Evolutionary conservation across 2,797 vertebrate species (phyloP), one percentile per base, ranked within the genome.

Genomic region (Calcarius lapponicus): DNA sequence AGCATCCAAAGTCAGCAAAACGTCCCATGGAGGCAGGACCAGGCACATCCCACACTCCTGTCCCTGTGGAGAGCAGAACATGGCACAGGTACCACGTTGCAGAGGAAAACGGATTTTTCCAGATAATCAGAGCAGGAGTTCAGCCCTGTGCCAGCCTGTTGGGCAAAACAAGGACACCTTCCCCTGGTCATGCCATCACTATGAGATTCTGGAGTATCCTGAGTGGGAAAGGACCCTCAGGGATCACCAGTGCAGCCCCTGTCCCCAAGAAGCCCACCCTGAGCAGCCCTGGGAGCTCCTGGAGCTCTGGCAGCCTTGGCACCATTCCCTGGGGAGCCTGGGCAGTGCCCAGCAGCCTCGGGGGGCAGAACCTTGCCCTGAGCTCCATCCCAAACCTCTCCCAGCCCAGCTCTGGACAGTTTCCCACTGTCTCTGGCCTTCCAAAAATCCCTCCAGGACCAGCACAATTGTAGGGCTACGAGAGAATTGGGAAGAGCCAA

Each of bases 51-150:
- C 57, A 40, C 34, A 3, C 54, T 18, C 25, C 48, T 2, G 1
- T 6, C n/a, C 45, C 47, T 5, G 34, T 0, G 0, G 64, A 28
- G n/a, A 45, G 62, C 34, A 57, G 47, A 15, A 6, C 3, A 1
- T 0, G 21, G 48, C 69, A 13, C 38, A 15, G 36, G 20, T 17
- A 21, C 15, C 7, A 29, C 5, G 0, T 0, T 1, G 0, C 36
- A 7, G 26, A 48, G 17, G 18, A 17, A 38, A 78, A 20, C 2
- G 26, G 15, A 61, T 56, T 51, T 24, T 25, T 32, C 61, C 25
- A 6, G 18, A 50, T 7, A 57, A 22, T 0, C 36, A 31, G 22
- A 0, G 2, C 18, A 10, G n/a, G 15, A 53, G 6, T 26, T 40
- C 43, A 84, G 57, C 13, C 12, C 65, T 51, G 32, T 4, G n/a